These are phyloP conservation scores for Chloroceryle amazona DNA, from an alignment of 2,797 vertebrate genomes.

Conservation along the genomic window DNA sequence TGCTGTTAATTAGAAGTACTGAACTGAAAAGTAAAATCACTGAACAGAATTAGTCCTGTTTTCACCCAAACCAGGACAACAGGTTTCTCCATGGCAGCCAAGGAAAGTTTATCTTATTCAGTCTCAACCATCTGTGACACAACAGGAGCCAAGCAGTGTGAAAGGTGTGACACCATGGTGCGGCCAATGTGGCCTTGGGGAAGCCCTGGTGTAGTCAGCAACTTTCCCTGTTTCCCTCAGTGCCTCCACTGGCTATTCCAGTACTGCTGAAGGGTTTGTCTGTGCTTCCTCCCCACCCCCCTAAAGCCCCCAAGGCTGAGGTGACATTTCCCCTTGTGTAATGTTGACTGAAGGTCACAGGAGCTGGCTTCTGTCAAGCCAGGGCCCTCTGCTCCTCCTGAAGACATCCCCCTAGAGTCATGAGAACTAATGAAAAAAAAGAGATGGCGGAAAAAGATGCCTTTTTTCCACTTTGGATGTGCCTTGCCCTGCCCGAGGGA, in stretches of 20 bases:
- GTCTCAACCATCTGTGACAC: neutral
- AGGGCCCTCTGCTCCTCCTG: neutral
- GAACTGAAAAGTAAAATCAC: too few species aligned
- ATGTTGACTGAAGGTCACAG: neutral
- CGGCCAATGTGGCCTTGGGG: neutral
- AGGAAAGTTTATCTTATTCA: neutral
- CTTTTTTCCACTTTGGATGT: neutral
- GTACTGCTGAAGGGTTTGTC: neutral
- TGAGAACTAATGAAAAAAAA: neutral
- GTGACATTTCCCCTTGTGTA: neutral
- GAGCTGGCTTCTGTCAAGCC: neutral
- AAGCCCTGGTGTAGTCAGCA: neutral
- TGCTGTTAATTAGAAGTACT: too few species aligned
- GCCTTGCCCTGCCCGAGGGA: accelerated
- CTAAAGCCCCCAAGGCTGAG: neutral
- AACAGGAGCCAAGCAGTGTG: accelerated
- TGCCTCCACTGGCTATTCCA: accelerated
- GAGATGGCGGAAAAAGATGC: neutral
- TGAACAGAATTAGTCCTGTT: too few species aligned
- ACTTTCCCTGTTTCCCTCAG: neutral
- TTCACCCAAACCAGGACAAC: too few species aligned
- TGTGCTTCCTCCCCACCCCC: accelerated
- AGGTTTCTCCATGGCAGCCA: neutral
- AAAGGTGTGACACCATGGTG: accelerated
- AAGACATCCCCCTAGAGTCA: accelerated